Evolutionary conservation across 2,888 invertebrate genomes (phyloP), one percentile per base, ranked within the genome.

Genomic region (Hipparchia sbordonii): DNA sequence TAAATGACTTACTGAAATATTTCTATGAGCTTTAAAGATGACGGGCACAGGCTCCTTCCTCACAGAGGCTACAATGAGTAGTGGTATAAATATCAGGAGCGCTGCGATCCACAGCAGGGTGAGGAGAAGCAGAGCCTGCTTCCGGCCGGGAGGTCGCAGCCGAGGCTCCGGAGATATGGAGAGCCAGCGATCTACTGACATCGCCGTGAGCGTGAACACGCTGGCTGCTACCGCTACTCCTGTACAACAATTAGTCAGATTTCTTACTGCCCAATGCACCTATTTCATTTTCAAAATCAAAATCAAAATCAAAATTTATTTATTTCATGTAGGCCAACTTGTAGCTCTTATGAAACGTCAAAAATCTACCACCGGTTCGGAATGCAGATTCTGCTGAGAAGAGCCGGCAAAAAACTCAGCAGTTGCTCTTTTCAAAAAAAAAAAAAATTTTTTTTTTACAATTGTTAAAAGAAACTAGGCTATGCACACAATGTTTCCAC

Each of bases 191-290:
- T 97, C 97, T n/a, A 97, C 94, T 60, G 97, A 96, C 96, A 97
- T 96, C 0, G 96, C 95, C 6, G 96, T 96, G 76, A 97, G 95
- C 0, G 97, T 97, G 84, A 97, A 97, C 56, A 97, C 96, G 80
- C 97, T 97, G 5, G 96, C 96, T 4, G 96, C 96, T 12, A 97
- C 97, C 2, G 96, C 95, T 39, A 96, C 96, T 74, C 96, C 97
- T 97, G 88, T 4, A 1, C 13, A 23, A 23, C 2, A 57, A 23
- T 13, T 13, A 6, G 13, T 1, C 4, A 2, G 8, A n/a, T 39
- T 39, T 39, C 5, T 4, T 39, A 39, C 3, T 39, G 39, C 23
- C 23, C 23, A 23, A 23, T 23, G 23, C 23, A 23, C 23, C 23
- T 23, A 23, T 23, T 23, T 23, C 23, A 23, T 23, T 1, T 23